These are phyloP conservation scores for Amphiprion clarkii DNA, from an alignment of 2,797 vertebrate genomes.

Conservation along the genomic window DNA sequence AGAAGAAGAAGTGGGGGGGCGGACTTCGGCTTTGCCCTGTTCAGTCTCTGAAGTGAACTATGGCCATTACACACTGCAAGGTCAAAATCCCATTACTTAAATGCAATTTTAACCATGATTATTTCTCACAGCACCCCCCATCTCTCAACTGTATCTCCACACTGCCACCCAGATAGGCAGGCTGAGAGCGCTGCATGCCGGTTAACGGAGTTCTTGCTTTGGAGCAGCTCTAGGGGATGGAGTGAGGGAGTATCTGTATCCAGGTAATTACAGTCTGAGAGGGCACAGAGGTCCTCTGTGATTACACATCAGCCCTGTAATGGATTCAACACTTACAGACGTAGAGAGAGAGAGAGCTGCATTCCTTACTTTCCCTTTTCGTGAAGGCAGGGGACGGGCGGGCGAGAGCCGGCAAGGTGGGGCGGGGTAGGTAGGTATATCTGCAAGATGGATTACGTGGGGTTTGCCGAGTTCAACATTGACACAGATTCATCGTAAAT, in stretches of 20 bases:
- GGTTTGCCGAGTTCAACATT: conserved; percentile 90
- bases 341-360: conserved; percentile 63
- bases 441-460: conserved; percentile 90
- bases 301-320: conserved; percentile 90
- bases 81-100: conserved; percentile 76
- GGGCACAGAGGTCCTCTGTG: conserved; percentile 85
- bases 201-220: conserved; percentile 81
- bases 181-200: conserved; percentile 77
- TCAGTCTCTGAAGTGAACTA: conserved; percentile 67
- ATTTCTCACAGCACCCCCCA: conserved; percentile 34
- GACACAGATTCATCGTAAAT: conserved; percentile 93
- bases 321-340: conserved; percentile 89
- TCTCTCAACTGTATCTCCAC: conserved; percentile 64
- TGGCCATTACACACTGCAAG: conserved; percentile 62
- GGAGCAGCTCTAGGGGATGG: conserved; percentile 77
- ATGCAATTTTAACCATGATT: conserved; percentile 64
- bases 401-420: conserved; percentile 67
- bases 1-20: not conserved
- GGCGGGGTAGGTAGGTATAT: conserved; percentile 83
- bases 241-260: conserved; percentile 84
- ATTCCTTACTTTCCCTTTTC: conserved; percentile 73
- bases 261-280: conserved; percentile 87
- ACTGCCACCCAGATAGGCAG: conserved; percentile 63
- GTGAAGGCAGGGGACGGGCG: conserved; percentile 65
- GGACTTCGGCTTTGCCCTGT: conserved; percentile 48